Percentiles rank a stretch among this genome's conserved stretches.
These are phyloP conservation scores for Mastomys coucha DNA, from an alignment of 2,113 vertebrate species.

Conservation along the genomic window DNA sequence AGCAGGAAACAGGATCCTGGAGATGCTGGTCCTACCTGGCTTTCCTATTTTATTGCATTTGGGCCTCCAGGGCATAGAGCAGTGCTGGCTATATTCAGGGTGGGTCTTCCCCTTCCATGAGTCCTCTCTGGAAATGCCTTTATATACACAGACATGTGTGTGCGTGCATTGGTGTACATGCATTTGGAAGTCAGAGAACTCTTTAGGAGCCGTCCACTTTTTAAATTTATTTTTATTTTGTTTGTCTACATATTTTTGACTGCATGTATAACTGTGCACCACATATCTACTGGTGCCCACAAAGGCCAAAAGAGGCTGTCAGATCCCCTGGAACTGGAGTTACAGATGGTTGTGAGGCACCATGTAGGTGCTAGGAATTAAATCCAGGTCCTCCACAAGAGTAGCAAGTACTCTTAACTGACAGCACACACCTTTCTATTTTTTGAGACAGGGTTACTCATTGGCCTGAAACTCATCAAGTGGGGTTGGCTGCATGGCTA, in stretches of 20 bases:
- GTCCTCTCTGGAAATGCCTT: not conserved
- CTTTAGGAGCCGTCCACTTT: not conserved
- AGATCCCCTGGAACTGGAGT: not conserved
- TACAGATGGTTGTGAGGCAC: not conserved
- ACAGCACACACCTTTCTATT: not conserved
- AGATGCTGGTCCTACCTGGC: not conserved
- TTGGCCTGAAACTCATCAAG: not conserved
- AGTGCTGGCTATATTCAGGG: not conserved
- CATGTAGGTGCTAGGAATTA: not conserved
- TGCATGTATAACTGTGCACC: not conserved
- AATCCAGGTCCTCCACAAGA: not conserved
- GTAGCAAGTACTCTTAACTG: not conserved
- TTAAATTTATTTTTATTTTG: not conserved
- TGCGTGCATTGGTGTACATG: not conserved
- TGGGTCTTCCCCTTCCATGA: not conserved
- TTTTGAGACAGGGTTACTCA: not conserved
- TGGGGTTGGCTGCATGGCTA: not conserved
- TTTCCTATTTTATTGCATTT: not conserved
- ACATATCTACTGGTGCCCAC: not conserved
- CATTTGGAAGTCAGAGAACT: not conserved
- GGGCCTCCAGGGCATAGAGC: not conserved
- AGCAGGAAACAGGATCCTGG: not conserved
- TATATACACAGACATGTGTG: not conserved
- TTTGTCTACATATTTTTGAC: not conserved
- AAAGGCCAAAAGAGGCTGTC: not conserved